Evolutionary conservation across 2,113 vertebrate species (phyloP).

Genomic region (Ranitomeya imitator): DNA sequence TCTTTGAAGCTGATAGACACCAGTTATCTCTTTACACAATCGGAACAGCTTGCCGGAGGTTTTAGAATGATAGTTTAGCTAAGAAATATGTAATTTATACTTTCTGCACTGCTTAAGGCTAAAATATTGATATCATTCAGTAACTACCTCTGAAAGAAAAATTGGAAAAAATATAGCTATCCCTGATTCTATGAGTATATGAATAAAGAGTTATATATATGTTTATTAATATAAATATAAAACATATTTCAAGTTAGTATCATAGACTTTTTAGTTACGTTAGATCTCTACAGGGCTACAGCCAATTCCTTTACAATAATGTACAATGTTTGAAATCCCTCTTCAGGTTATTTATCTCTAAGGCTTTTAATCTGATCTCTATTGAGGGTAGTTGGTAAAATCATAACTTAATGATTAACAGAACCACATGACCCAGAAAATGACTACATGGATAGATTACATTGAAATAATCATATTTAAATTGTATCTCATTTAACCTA

Average conservation of each 20-base stretch:
- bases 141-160: constrained; percentile 14
- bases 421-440: constrained; percentile 1
- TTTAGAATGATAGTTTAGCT: constrained; percentile 24
- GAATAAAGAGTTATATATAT: constrained; percentile 1
- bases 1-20: constrained; percentile 10
- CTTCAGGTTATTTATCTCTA: constrained; percentile 25
- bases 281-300: not conserved
- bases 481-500: constrained; percentile 7
- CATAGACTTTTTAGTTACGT: constrained; percentile 1
- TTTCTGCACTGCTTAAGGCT: constrained; percentile 15
- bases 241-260: constrained; percentile 23
- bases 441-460: constrained; percentile 3
- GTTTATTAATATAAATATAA: constrained; percentile 13
- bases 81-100: not conserved
- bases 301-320: not conserved
- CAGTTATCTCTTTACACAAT: constrained; percentile 28
- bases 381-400: not conserved
- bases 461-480: not conserved
- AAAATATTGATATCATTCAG: constrained; percentile 12
- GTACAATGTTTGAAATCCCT: constrained; percentile 22
- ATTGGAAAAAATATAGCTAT: not conserved
- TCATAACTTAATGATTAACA: constrained; percentile 14
- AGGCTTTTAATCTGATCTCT: constrained; percentile 21
- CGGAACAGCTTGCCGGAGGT: not conserved
- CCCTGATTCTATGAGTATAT: not conserved